Percentiles rank a stretch among this genome's conserved stretches.
These are phyloP conservation scores for Sebastes iracundus DNA, from an alignment of 2,797 vertebrate species.

Conservation along the genomic window DNA sequence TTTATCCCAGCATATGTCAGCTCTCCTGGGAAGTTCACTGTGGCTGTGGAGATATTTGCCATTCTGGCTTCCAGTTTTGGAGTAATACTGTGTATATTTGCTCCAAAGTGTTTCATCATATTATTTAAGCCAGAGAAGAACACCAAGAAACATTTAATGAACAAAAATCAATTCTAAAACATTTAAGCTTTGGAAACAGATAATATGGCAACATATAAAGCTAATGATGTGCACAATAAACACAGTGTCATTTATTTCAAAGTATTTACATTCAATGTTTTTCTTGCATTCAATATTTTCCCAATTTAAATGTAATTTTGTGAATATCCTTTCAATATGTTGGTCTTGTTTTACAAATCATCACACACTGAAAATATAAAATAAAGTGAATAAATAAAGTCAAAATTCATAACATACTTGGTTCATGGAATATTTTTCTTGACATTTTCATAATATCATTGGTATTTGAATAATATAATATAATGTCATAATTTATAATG, in stretches of 20 bases:
- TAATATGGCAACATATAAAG: not conserved
- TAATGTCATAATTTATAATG: too few species aligned
- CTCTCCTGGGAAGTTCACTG: conserved; percentile 77
- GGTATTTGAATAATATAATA: not conserved
- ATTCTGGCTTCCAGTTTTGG: conserved; percentile 79
- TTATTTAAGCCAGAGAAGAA: conserved; percentile 73
- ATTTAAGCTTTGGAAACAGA: not conserved
- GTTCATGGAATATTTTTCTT: not conserved
- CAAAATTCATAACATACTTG: not conserved
- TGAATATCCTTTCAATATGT: not conserved
- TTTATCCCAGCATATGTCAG: conserved; percentile 79
- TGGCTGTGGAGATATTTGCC: conserved; percentile 79
- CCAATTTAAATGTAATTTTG: not conserved
- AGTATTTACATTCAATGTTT: not conserved
- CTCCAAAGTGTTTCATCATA: conserved; percentile 76
- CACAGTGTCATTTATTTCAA: not conserved
- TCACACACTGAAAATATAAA: not conserved
- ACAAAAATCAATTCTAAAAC: conserved; percentile 33
- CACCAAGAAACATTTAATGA: conserved; percentile 75
- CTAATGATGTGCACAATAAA: not conserved
- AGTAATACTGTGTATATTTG: conserved; percentile 72
- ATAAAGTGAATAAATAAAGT: not conserved
- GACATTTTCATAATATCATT: not conserved
- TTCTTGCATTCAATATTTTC: not conserved
- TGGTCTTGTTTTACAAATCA: not conserved